Evolutionary conservation across 1,140 invertebrate genomes (phyloP).

Genomic region (Drosophila varians): DNA sequence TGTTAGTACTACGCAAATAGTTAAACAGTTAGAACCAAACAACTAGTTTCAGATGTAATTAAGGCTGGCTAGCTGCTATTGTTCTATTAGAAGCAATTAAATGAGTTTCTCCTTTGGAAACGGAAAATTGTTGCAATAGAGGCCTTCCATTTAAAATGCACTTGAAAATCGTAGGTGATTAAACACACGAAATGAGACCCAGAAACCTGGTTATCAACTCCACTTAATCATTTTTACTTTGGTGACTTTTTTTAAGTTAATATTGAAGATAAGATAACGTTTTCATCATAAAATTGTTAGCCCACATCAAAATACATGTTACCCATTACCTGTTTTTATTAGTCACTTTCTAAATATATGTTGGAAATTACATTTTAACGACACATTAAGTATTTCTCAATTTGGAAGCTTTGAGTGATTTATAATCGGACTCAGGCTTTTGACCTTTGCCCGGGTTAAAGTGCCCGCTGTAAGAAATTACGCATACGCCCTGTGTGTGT

Average conservation of each 20-base stretch:
- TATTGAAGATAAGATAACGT: background rate
- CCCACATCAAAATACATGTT: no score
- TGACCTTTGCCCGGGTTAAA: slow-evolving; percentile 22
- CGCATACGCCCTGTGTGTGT: slow-evolving; percentile 32
- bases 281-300: no score
- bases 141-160: slow-evolving; percentile 6
- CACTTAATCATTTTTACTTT: background rate
- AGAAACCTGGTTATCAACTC: background rate
- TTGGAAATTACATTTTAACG: no score
- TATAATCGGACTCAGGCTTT: no score
- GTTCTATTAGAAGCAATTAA: slow-evolving; percentile 55
- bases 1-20: background rate
- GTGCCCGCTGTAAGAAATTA: slow-evolving; percentile 13
- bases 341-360: no score
- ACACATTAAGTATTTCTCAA: no score
- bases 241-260: no score
- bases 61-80: slow-evolving; percentile 35
- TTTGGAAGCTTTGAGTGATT: no score
- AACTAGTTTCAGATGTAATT: slow-evolving; percentile 38
- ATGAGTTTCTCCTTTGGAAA: slow-evolving; percentile 42
- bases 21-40: slow-evolving; percentile 28
- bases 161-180: background rate
- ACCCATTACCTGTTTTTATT: no score
- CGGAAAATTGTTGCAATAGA: slow-evolving; percentile 4
- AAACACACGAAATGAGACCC: background rate